phyloP scores from a whole-genome alignment of 53 echinoderm and acorn worm genomes.

The Paracentrotus lividus region DNA sequence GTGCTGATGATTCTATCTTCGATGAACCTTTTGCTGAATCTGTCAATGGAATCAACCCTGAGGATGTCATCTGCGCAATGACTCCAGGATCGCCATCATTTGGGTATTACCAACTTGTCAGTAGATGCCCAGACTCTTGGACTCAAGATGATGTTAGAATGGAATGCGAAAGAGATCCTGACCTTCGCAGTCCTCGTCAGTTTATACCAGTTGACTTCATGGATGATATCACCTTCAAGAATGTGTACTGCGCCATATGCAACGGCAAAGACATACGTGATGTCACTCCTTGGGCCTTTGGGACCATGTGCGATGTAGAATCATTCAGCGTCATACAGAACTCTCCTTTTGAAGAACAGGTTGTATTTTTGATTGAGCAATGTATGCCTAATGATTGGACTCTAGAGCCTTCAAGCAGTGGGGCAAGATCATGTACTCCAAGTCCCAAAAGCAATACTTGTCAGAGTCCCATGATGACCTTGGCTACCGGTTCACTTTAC shows the following conservation, averaged over 20 bases:
- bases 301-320: not conserved
- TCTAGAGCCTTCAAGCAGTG: not conserved
- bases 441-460: not conserved
- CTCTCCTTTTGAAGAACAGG: not conserved
- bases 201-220: slow-evolving; percentile 53
- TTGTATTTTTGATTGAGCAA: not conserved
- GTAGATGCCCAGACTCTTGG: slow-evolving; percentile 9
- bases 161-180: slow-evolving; percentile 46
- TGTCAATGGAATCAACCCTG: not conserved
- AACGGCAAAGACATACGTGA: slow-evolving; percentile 45
- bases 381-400: not conserved
- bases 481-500: not conserved
- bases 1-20: not conserved
- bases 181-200: slow-evolving; percentile 18
- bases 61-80: not conserved
- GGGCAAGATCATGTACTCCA: not conserved
- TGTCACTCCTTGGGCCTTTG: slow-evolving; percentile 55
- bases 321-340: not conserved
- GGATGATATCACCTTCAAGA: slow-evolving; percentile 54
- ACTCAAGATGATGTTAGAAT: slow-evolving; percentile 55
- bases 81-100: not conserved
- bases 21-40: not conserved
- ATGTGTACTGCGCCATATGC: slow-evolving; percentile 73
- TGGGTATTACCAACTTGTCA: slow-evolving; percentile 48
- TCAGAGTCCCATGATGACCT: not conserved